Evolutionary conservation across 2,888 invertebrate species (phyloP).

Genomic region (Dyspetes luteomarginatus): DNA sequence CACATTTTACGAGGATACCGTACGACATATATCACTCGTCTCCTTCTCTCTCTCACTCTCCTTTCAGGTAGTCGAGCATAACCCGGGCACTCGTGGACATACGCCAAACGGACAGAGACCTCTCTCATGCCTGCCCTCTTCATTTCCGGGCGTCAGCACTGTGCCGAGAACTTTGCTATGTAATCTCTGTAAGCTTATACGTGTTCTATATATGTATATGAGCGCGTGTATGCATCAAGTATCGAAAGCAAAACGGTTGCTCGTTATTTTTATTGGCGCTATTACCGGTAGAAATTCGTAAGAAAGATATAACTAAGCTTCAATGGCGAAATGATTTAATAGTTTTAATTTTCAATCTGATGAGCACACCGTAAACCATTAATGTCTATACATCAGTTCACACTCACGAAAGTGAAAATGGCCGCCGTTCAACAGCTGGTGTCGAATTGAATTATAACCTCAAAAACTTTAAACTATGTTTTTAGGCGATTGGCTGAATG

Average conservation of each 20-base stretch:
- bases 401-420: no score
- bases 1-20: slow-evolving; percentile 19
- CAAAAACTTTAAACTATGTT: no score
- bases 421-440: no score
- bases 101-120: slow-evolving; percentile 49
- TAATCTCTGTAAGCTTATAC: slow-evolving; percentile 49
- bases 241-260: slow-evolving; percentile 23
- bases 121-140: slow-evolving; percentile 61
- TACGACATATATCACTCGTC: slow-evolving; percentile 28
- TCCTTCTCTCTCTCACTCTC: slow-evolving; percentile 9
- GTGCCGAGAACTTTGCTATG: slow-evolving; percentile 62
- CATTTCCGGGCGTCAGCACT: slow-evolving; percentile 66
- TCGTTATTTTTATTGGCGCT: slow-evolving; percentile 33
- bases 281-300: background rate
- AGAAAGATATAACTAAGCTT: no score
- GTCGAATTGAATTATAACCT: no score
- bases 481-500: no score
- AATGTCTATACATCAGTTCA: no score
- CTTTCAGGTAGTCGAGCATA: slow-evolving; percentile 47
- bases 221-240: background rate
- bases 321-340: no score
- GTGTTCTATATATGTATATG: slow-evolving; percentile 13
- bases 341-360: no score
- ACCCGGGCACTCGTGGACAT: slow-evolving; percentile 51
- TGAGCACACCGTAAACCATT: no score